phyloP scores from a whole-genome alignment of 2,113 vertebrate species.

The Sphaerodactylus townsendi region DNA sequence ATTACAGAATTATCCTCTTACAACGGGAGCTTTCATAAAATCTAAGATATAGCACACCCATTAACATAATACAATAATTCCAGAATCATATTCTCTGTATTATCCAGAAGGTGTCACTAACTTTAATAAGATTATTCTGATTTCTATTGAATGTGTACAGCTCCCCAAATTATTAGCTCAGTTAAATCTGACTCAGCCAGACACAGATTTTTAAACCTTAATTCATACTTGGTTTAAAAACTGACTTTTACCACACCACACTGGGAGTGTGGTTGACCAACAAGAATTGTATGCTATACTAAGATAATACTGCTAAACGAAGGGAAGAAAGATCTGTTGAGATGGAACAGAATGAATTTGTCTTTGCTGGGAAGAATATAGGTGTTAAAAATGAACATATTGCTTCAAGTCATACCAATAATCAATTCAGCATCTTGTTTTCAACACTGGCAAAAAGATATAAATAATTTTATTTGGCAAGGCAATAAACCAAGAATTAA shows the following conservation, averaged over 20 bases:
- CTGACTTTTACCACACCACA: background rate
- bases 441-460: too few relatives aligned
- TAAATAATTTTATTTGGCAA: too few relatives aligned
- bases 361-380: too few relatives aligned
- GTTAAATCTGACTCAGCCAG: background rate
- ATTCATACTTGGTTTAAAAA: background rate
- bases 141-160: background rate
- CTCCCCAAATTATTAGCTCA: rapidly evolving
- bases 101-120: background rate
- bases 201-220: background rate
- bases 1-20: background rate
- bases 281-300: too few relatives aligned
- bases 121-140: background rate
- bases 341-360: too few relatives aligned
- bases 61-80: background rate
- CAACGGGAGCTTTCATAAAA: background rate
- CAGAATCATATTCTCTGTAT: background rate
- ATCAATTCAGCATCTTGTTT: too few relatives aligned
- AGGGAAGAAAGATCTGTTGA: too few relatives aligned
- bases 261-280: too few relatives aligned
- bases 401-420: too few relatives aligned
- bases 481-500: too few relatives aligned
- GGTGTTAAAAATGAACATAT: too few relatives aligned
- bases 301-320: too few relatives aligned
- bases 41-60: background rate